Evolutionary conservation across 2,888 invertebrate genomes (phyloP), one percentile per base, ranked within the genome.

Genomic region (Melinopterus prodromus): DNA sequence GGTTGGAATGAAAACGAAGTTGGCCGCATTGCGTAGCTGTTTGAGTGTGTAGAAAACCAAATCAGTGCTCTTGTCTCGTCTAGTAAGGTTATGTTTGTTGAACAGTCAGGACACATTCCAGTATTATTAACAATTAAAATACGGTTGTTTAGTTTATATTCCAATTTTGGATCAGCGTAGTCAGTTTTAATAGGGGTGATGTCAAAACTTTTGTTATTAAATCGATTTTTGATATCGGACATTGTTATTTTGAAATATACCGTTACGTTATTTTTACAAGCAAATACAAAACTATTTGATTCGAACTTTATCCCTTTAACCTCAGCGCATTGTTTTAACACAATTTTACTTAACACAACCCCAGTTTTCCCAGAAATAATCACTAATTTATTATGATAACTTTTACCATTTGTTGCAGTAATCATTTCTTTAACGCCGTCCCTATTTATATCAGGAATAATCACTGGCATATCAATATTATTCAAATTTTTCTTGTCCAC

Each of bases 311-410:
- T 88, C 69, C 92, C 90, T 82, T 92, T 90, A 0, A 94, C 90
- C 14, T 91, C 90, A n/a, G 90, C 86, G 84, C 94, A 94, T 81
- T 92, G 92, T 37, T 90, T 90, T 16, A 93, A 89, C 12, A 90
- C 88, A 84, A 93, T 92, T 81, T 93, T 92, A 3, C 92, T 92
- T 77, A 95, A 90, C 4, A 94, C 90, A 80, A 91, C 91, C 0
- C 96, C 96, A 37, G 91, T 93, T 69, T 91, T 91, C 16, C 96
- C 96, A 53, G 95, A 95, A 79, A 96, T 90, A 78, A 96, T 89
- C 15, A 95, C 89, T 16, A 96, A 87, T 77, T 92, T 91, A 86
- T 93, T 93, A 80, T 92, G 92, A 76, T 91, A 90, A 79, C 88
- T 89, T 82, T 90, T 91, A 0, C 91, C 90, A 80, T 87, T 84